phyloP scores from a whole-genome alignment of 2,113 vertebrate species.

The Otocyon megalotis region DNA sequence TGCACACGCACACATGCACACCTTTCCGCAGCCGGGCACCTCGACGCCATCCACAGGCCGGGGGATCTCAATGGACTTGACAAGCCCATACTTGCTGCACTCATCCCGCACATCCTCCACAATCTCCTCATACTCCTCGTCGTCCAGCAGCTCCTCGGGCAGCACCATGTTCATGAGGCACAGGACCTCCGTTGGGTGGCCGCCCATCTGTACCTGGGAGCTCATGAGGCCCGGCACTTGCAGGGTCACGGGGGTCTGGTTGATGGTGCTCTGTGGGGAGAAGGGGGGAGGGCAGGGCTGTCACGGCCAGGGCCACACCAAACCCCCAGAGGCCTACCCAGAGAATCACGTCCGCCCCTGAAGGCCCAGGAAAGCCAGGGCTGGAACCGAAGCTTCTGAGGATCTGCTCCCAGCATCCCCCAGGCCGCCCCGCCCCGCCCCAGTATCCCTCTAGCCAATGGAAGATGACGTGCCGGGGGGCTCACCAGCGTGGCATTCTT shows the following conservation, averaged over 20 bases:
- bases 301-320: background rate
- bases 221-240: constrained; percentile 96
- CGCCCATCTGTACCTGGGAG: constrained; percentile 95
- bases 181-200: constrained; percentile 94
- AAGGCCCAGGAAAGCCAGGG: background rate
- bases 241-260: constrained; percentile 96
- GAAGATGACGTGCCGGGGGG: constrained; percentile 82
- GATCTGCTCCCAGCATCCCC: background rate
- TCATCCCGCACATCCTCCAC: constrained; percentile 95
- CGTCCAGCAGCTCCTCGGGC: constrained; percentile 94
- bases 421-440: constrained; percentile 10
- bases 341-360: background rate
- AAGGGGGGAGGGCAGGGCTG: rapidly evolving
- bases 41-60: constrained; percentile 96
- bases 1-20: rapidly evolving
- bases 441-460: constrained; percentile 72
- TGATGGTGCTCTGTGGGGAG: constrained; percentile 91
- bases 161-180: constrained; percentile 98
- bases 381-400: background rate
- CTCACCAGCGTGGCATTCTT: constrained; percentile 95
- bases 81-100: constrained; percentile 95
- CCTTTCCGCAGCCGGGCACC: constrained; percentile 95
- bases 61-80: constrained; percentile 96
- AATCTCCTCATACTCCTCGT: constrained; percentile 96
- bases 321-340: too few relatives aligned